A percentile compares a stretch with the other conserved stretches of the same genome.
Evolutionary conservation across 2,888 invertebrate species (phyloP).

Genomic region (Tetragonisca angustula): DNA sequence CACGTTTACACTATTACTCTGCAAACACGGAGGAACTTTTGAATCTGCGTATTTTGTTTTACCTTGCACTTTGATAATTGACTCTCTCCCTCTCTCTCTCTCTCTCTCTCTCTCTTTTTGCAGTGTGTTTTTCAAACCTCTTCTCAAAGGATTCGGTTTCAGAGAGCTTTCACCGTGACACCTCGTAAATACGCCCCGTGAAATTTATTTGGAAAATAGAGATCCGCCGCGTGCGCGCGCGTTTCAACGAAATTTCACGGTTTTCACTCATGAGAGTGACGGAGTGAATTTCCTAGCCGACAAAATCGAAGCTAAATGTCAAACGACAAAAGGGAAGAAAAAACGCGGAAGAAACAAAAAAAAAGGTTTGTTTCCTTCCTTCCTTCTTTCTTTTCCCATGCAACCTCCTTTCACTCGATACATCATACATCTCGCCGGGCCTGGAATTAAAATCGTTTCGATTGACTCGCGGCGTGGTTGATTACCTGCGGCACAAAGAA

Average conservation of each 20-base stretch:
- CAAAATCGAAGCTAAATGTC: neutral
- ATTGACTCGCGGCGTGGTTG: neutral
- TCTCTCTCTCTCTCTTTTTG: neutral
- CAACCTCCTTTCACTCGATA: conserved; percentile 1
- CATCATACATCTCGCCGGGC: neutral
- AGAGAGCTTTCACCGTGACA: neutral
- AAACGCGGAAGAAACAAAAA: neutral
- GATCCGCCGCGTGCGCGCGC: neutral
- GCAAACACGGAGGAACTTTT: neutral
- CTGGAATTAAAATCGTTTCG: conserved; percentile 8
- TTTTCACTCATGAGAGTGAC: neutral
- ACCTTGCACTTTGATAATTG: conserved; percentile 31
- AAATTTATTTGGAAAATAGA: neutral
- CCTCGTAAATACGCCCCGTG: neutral
- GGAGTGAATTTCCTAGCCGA: neutral
- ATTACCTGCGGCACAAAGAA: conserved; percentile 78
- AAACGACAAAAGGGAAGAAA: too few species aligned
- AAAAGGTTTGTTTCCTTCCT: neutral
- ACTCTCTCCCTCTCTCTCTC: neutral
- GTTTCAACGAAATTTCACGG: neutral
- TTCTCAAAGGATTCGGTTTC: conserved; percentile 17
- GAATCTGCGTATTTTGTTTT: neutral
- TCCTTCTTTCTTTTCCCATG: neutral
- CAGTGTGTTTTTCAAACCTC: neutral
- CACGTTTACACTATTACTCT: neutral